Percentiles rank a stretch among this genome's conserved stretches.
These are phyloP conservation scores for Narcine bancroftii DNA, from an alignment of 2,113 vertebrate species.

Conservation along the genomic window DNA sequence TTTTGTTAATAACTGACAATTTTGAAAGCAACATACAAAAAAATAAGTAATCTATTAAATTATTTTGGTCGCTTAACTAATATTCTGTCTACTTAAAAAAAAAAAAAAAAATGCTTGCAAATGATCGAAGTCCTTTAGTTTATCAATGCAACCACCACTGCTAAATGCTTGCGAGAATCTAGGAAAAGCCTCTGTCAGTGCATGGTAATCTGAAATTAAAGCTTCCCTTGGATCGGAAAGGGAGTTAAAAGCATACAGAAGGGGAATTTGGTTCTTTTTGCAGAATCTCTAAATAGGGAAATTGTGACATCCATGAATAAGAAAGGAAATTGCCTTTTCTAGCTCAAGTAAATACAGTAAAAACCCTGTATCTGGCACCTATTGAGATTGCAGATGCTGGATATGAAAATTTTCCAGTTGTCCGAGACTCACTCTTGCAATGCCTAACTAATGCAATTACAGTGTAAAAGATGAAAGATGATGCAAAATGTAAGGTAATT, in stretches of 20 bases:
- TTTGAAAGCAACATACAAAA: background rate
- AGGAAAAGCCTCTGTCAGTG: background rate
- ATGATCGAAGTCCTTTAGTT: background rate
- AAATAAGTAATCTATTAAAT: background rate
- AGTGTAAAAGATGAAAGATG: no score
- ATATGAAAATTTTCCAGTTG: no score
- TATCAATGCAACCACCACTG: background rate
- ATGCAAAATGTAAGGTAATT: no score
- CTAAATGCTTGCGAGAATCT: background rate
- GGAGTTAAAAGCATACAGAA: background rate
- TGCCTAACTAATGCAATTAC: no score
- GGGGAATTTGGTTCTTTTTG: background rate
- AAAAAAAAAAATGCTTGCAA: background rate
- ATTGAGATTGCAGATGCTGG: no score
- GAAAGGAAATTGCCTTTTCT: no score
- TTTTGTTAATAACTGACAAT: background rate
- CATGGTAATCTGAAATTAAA: background rate
- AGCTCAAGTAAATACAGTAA: no score
- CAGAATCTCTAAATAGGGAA: background rate
- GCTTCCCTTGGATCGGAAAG: no score
- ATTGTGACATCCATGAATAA: background rate
- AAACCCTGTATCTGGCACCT: no score
- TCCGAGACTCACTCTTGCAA: no score
- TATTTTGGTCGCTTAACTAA: background rate
- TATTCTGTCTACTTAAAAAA: background rate